Evolutionary conservation across 2,113 vertebrate genomes (phyloP).

Genomic region (Lamprologus ornatipinnis): DNA sequence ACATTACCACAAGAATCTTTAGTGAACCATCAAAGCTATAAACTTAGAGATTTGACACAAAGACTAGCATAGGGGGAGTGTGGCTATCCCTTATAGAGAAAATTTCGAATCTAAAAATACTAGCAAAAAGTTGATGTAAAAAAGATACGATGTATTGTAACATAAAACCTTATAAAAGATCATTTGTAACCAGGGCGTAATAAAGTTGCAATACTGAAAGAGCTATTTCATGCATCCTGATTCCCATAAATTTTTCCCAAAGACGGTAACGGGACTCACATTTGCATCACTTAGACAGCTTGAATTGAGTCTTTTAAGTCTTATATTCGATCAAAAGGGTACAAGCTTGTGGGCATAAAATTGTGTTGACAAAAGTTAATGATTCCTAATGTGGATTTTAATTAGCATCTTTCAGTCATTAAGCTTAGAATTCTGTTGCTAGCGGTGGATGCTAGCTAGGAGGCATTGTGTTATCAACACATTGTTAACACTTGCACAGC

Average conservation of each 20-base stretch:
- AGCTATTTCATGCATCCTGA: accelerated
- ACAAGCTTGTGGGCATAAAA: not conserved
- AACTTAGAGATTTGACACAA: not conserved
- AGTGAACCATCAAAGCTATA: not conserved
- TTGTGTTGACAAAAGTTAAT: not conserved
- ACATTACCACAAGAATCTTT: constrained; percentile 8
- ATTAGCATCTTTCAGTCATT: not conserved
- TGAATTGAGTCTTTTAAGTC: not conserved
- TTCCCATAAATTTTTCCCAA: not conserved
- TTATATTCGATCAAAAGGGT: accelerated
- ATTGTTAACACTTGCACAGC: not conserved
- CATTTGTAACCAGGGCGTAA: not conserved
- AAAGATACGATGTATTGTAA: not conserved
- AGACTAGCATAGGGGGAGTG: not conserved
- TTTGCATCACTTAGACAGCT: not conserved
- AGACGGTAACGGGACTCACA: not conserved
- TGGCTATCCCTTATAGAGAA: not conserved
- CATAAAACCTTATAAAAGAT: not conserved
- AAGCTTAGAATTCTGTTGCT: not conserved
- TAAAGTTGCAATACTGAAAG: not conserved
- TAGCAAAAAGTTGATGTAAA: not conserved
- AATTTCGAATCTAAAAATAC: not conserved
- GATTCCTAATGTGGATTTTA: not conserved
- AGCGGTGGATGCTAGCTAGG: accelerated
- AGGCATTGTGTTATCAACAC: not conserved